Percentiles rank a stretch among this genome's conserved stretches.
Evolutionary conservation across 2,888 invertebrate species (phyloP).

Genomic region (Ochlodes sylvanus): DNA sequence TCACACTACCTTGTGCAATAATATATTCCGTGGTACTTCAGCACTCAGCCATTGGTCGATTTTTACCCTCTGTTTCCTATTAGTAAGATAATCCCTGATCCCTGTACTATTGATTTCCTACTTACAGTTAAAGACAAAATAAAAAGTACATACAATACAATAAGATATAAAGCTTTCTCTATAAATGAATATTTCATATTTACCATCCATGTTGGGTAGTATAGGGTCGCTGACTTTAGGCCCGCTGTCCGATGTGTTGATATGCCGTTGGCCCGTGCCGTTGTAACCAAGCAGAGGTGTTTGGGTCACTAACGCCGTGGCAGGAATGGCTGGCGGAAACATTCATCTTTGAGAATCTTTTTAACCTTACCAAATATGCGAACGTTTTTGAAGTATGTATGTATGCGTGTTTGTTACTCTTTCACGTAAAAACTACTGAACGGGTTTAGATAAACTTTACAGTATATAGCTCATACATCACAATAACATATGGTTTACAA

Average conservation of each 20-base stretch:
- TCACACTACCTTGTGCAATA: constrained; percentile 35
- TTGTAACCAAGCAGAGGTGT: constrained; percentile 75
- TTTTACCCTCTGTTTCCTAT: constrained; percentile 24
- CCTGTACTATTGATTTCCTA: too few species aligned
- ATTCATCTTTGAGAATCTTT: background rate
- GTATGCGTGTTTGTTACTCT: too few species aligned
- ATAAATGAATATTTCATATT: constrained; percentile 45
- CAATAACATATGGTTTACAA: too few species aligned
- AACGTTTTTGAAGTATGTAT: too few species aligned
- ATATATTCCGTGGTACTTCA: constrained; percentile 15
- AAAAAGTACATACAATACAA: too few species aligned
- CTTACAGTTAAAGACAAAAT: too few species aligned
- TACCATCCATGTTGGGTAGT: constrained; percentile 64
- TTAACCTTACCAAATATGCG: background rate
- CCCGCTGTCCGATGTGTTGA: constrained; percentile 54
- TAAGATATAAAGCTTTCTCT: too few species aligned
- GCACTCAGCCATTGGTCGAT: constrained; percentile 14
- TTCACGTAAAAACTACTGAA: too few species aligned
- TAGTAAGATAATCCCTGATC: too few species aligned
- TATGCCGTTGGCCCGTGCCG: constrained; percentile 71
- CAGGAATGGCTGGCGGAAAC: constrained; percentile 40
- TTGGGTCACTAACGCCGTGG: constrained; percentile 56
- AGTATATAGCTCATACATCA: too few species aligned
- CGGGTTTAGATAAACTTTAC: too few species aligned
- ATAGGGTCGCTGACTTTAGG: constrained; percentile 76